Evolutionary conservation across 2,797 vertebrate species (phyloP).

Genomic region (Adelosebastes latens): DNA sequence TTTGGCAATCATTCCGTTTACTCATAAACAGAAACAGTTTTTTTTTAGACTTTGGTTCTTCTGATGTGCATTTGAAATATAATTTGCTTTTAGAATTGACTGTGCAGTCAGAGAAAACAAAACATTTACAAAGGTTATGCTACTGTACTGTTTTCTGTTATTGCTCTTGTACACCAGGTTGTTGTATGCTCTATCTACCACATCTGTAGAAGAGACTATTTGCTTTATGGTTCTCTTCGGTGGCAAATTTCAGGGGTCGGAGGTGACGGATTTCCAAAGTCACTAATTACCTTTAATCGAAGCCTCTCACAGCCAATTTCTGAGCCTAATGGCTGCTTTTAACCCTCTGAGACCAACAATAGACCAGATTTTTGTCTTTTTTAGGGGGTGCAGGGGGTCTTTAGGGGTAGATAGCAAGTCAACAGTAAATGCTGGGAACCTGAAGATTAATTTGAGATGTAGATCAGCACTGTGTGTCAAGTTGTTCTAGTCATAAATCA

Average conservation of each 20-base stretch:
- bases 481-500: too few species aligned
- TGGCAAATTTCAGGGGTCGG: not conserved
- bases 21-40: slow-evolving; percentile 32
- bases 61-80: slow-evolving; percentile 28
- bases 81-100: slow-evolving; percentile 24
- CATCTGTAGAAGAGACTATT: not conserved
- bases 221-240: not conserved
- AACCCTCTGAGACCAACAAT: not conserved
- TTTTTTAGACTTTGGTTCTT: slow-evolving; percentile 4
- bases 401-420: too few species aligned
- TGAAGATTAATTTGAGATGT: too few species aligned
- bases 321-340: not conserved
- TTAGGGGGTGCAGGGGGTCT: too few species aligned
- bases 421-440: too few species aligned
- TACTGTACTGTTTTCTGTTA: not conserved
- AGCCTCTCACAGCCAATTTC: not conserved
- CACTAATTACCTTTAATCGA: not conserved
- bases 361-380: too few species aligned
- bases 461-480: too few species aligned
- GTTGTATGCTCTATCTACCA: not conserved
- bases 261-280: not conserved
- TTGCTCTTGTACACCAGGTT: not conserved
- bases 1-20: slow-evolving; percentile 57
- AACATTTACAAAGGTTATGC: slow-evolving; percentile 26
- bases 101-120: slow-evolving; percentile 12